phyloP scores from a whole-genome alignment of 2,113 vertebrate genomes.

The Cichladusa arquata region DNA sequence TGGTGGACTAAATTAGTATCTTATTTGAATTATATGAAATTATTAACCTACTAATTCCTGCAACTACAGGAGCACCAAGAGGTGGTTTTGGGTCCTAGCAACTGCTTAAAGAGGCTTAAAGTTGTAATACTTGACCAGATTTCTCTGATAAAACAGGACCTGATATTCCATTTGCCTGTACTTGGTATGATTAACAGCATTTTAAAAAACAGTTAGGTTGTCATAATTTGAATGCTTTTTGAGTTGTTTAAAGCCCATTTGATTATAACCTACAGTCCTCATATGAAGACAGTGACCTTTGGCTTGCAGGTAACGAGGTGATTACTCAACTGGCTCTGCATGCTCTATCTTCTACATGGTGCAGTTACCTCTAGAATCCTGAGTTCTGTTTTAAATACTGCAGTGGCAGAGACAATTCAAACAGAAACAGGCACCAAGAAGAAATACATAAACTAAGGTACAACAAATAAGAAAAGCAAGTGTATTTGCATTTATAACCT shows the following conservation, averaged over 20 bases:
- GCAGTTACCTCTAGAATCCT: not conserved
- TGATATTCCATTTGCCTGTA: not conserved
- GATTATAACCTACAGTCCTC: slow-evolving; percentile 15
- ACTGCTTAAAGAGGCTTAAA: not conserved
- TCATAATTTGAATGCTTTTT: slow-evolving; percentile 20
- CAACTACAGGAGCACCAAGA: not conserved
- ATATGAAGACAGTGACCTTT: slow-evolving; percentile 15
- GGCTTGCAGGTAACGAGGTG: not conserved
- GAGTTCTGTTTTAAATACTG: not conserved
- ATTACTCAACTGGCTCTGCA: not conserved
- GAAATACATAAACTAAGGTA: not conserved
- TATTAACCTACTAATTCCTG: slow-evolving; percentile 26
- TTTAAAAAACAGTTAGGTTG: not conserved
- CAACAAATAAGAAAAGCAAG: not conserved
- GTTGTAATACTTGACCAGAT: not conserved
- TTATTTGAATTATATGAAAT: slow-evolving; percentile 21
- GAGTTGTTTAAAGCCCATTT: not conserved
- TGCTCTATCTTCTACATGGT: not conserved
- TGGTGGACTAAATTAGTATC: not conserved
- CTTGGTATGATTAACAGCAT: slow-evolving; percentile 3
- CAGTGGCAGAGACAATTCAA: not conserved
- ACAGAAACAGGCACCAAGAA: not conserved
- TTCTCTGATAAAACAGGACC: not conserved
- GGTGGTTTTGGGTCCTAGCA: not conserved
- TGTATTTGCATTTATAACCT: not conserved